phyloP scores from a whole-genome alignment of 2,113 vertebrate genomes.

The Scomber japonicus region DNA sequence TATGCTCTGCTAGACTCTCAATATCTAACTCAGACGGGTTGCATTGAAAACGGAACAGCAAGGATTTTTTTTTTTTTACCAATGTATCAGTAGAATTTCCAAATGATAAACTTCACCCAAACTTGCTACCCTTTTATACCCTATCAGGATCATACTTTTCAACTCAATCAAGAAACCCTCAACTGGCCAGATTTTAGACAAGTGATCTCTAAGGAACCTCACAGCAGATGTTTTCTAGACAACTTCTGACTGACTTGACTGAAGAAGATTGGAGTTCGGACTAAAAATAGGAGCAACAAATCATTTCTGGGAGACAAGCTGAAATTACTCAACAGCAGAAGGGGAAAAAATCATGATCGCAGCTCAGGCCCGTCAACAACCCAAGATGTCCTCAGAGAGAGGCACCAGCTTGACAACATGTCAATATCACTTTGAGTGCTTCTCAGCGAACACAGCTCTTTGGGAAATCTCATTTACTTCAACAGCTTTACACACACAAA shows the following conservation, averaged over 20 bases:
- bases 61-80: conserved; percentile 12
- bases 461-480: conserved; percentile 87
- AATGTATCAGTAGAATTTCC: conserved; percentile 49
- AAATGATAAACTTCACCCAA: conserved; percentile 54
- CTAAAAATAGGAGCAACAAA: conserved; percentile 85
- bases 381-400: conserved; percentile 83
- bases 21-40: neutral
- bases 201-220: conserved; percentile 76
- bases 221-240: conserved; percentile 81
- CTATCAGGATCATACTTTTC: conserved; percentile 53
- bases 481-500: conserved; percentile 71
- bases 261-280: conserved; percentile 72
- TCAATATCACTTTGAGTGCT: conserved; percentile 87
- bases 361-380: conserved; percentile 83
- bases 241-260: conserved; percentile 82
- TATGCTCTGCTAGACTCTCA: conserved; percentile 9
- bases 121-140: conserved; percentile 37
- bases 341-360: conserved; percentile 80
- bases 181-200: conserved; percentile 64
- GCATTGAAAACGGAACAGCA: conserved; percentile 28
- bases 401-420: conserved; percentile 85
- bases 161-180: conserved; percentile 66
- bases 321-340: conserved; percentile 83
- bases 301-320: conserved; percentile 80
- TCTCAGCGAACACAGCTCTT: conserved; percentile 79